Base-by-base conservation (phyloP, 1,140 invertebrate genomes). In the Drosophila ohnishii region DNA sequence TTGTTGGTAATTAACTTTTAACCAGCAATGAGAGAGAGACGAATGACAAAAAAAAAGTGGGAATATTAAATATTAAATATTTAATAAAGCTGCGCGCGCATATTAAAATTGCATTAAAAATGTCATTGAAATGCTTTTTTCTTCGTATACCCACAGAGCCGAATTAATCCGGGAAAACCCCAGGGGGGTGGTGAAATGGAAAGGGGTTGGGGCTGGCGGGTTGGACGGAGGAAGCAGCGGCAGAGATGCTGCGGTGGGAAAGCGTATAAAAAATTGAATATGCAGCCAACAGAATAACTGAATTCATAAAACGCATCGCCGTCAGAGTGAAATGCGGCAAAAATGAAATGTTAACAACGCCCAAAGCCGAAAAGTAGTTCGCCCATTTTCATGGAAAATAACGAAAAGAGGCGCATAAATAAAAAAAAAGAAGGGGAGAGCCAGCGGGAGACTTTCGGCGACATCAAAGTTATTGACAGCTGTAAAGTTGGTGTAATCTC, bases 101-200 rank as follows among this genome's bases (percentile, higher is more conserved):
- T 88, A 84, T 88, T 84, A 80, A 88, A 88, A 88, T 84, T 88
- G 84, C 84, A 88, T 87, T 88, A 88, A 80, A 80, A 78, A 67
- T 80, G 72, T 56, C 78, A 81, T 64, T 62, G 42, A 82, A 81
- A 64, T 53, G 28, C 30, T 64, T 50, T 72, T 62, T 58, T 8
- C 28, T 35, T 4, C 47, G 39, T 53, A 37, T 53, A 37, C 19
- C 48, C 48, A 42, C 40, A 40, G 44, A 59, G 45, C 35, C 39
- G 61, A 64, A 87, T 82, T 87, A 88, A 87, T 77, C 64, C 76
- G 56, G 48, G 63, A 56, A 67, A 74, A 40, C 51, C 51, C 55
- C 51, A 5, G 13, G 35, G 35, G 40, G 39, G 44, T 10, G 22
- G 45, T n/a, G 8, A 45, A 45, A 13, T 45, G 44, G 22, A 25